Base-by-base conservation (phyloP, 2,113 vertebrate species). In the Cygnus buccinator region DNA sequence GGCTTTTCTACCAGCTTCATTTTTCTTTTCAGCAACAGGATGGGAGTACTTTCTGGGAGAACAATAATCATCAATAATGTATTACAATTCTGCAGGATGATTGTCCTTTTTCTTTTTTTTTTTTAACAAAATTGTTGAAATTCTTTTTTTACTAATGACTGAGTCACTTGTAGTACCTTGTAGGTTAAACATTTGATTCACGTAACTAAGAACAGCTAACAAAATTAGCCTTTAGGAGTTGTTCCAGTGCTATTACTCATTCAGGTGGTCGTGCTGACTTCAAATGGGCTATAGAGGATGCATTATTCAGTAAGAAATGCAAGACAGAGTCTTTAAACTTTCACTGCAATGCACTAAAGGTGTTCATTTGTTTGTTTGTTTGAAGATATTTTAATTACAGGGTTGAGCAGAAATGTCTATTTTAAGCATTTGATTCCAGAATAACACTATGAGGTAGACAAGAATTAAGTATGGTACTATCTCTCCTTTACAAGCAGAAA, bases 21-120 rank as follows among this genome's bases (percentile, higher is more conserved):
- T 97, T 98, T 96, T 95, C 83, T 91, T 85, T 89, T 57, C 31
- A 91, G 80, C 39, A 85, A 91, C 82, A 75, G n/a, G 73, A 85
- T 63, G 62, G 74, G 83, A 96, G 66, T 89, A 75, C 16, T 87
- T 95, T 95, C 94, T 94, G 85, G 71, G 83, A 78, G 79, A 93
- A 82, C 93, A 95, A 93, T 91, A 84, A 67, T 90, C 22, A 12
- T 83, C 82, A 84, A 55, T 84, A 97, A 95, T 63, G 44, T 46
- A 92, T 84, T 87, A 67, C 21, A 87, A 8, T 92, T 93, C 67
- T 90, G 37, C 8, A 62, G 37, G 63, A 59, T 74, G 37, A 93
- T 63, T 75, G n/a, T 65, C 80, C 44, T 46, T 46, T 46, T 44
- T 44, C 6, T 44, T 44, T 44, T 44, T 44, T 44, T 95, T 92